Evolutionary conservation across 2,113 vertebrate genomes (phyloP).

Genomic region (Epinephelus fuscoguttatus): DNA sequence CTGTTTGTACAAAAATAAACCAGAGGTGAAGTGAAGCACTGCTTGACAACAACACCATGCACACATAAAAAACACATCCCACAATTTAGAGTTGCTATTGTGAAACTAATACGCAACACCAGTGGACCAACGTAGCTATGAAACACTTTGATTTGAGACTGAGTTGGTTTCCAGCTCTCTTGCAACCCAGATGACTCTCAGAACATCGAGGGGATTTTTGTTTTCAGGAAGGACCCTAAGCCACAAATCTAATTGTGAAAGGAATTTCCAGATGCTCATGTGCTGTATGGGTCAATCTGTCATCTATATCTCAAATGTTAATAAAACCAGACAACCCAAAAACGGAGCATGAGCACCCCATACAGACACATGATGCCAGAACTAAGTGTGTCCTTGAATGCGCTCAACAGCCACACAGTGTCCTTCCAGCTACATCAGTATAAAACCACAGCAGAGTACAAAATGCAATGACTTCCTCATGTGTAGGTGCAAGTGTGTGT

Average conservation of each 20-base stretch:
- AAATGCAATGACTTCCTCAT: neutral
- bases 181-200: conserved; percentile 4
- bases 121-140: too few species aligned
- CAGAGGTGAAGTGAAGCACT: too few species aligned
- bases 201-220: conserved; percentile 6
- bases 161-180: neutral
- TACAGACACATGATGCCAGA: neutral
- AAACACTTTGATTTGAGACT: too few species aligned
- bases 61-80: too few species aligned
- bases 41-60: too few species aligned
- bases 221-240: neutral
- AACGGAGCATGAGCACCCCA: neutral
- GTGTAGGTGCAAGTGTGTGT: neutral
- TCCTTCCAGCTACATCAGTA: neutral
- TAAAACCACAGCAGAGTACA: neutral
- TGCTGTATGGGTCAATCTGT: neutral
- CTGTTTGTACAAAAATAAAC: too few species aligned
- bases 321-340: conserved; percentile 1
- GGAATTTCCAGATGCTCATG: neutral
- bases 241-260: conserved; percentile 12
- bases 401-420: neutral
- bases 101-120: too few species aligned
- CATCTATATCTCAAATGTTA: neutral
- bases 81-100: too few species aligned
- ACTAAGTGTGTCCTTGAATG: neutral